Percentiles rank a stretch among this genome's conserved stretches.
Conservation (phyloP, 2,113 vertebrate genomes). For the Poeciliopsis occidentalis region DNA sequence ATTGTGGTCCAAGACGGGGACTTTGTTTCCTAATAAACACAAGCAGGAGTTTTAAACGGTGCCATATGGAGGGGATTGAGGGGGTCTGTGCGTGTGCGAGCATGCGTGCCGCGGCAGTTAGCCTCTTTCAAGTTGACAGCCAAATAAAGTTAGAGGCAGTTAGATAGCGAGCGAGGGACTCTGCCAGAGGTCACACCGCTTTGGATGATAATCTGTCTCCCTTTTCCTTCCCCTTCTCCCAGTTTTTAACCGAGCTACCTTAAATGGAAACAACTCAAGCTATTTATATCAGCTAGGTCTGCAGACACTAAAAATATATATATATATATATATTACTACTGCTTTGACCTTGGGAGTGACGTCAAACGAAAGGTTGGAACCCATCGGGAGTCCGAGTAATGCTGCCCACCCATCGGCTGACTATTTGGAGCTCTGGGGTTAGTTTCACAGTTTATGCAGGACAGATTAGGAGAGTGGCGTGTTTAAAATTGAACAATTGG, state of each 20-base stretch:
- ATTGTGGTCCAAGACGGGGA: constrained; percentile 36
- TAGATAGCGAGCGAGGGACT: constrained; percentile 49
- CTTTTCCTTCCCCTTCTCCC: background rate
- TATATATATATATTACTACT: no score
- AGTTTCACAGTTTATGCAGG: no score
- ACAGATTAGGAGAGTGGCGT: no score
- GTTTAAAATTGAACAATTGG: no score
- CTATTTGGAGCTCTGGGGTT: no score
- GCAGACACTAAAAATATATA: no score
- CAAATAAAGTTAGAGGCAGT: constrained; percentile 75
- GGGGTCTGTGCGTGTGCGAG: constrained; percentile 26
- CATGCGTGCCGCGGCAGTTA: constrained; percentile 39
- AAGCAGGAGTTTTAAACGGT: constrained; percentile 70
- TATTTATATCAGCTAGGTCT: no score
- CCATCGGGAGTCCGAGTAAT: background rate
- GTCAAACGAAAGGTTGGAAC: constrained; percentile 24
- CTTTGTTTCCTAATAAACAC: constrained; percentile 75
- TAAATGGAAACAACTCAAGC: no score
- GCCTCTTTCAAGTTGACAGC: constrained; percentile 69
- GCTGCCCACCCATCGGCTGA: no score
- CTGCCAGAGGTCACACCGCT: constrained; percentile 59
- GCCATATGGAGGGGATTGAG: constrained; percentile 56
- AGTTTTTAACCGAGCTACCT: no score
- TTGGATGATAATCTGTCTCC: constrained; percentile 63
- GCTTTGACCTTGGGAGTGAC: constrained; percentile 41